Percentiles rank a stretch among this genome's conserved stretches.
These are phyloP conservation scores for Tonatia bakeri DNA, from an alignment of 2,113 vertebrate species.

Conservation along the genomic window DNA sequence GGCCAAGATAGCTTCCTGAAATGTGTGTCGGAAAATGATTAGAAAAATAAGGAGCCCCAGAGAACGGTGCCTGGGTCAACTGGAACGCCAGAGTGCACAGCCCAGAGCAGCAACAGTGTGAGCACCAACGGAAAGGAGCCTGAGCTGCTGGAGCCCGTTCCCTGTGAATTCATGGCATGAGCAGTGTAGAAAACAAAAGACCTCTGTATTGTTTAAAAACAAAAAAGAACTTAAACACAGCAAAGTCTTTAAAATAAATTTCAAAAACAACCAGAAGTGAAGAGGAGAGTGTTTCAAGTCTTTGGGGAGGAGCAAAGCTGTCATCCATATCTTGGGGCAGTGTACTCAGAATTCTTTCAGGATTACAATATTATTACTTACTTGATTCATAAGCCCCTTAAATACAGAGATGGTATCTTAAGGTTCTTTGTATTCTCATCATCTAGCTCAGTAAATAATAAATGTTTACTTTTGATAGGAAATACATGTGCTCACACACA, in stretches of 20 bases:
- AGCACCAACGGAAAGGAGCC: not conserved
- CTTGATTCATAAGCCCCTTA: constrained; percentile 30
- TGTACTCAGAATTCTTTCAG: constrained; percentile 19
- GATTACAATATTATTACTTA: constrained; percentile 4
- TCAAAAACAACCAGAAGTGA: not conserved
- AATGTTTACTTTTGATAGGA: not conserved
- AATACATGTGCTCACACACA: not conserved
- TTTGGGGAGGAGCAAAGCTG: not conserved
- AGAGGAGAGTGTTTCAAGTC: not conserved
- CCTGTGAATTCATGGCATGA: not conserved
- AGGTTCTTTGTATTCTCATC: not conserved
- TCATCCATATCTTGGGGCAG: not conserved
- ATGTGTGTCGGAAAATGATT: not conserved
- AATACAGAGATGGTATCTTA: not conserved
- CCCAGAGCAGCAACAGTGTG: not conserved
- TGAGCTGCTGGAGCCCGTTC: not conserved
- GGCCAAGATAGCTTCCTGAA: not conserved
- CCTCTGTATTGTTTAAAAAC: not conserved
- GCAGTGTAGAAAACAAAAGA: not conserved
- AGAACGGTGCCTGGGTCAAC: not conserved
- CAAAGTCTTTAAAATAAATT: not conserved
- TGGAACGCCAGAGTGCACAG: not conserved
- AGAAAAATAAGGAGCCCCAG: not conserved
- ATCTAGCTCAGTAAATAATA: not conserved
- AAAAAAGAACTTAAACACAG: not conserved